Percentiles rank a stretch among this genome's conserved stretches.
phyloP scores from a whole-genome alignment of 1,140 invertebrate genomes.

The Chelonus insularis region DNA sequence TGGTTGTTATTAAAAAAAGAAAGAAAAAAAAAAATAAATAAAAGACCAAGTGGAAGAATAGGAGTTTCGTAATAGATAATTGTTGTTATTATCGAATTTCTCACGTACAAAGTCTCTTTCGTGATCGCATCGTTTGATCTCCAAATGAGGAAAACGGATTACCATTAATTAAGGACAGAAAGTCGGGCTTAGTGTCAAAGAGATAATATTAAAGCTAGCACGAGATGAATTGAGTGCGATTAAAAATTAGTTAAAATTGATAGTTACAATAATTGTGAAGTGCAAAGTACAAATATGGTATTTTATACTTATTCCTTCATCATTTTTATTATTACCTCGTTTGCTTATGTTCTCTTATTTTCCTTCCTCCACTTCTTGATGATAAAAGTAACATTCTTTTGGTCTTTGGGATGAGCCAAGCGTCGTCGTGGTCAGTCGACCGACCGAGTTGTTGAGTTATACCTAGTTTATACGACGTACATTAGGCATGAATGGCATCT shows the following conservation, averaged over 20 bases:
- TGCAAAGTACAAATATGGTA: neutral
- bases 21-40: neutral
- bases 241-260: neutral
- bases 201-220: neutral
- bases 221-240: slow-evolving; percentile 5
- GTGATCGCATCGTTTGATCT: slow-evolving; percentile 7
- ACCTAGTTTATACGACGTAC: slow-evolving; percentile 61
- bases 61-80: neutral
- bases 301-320: neutral
- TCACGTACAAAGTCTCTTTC: neutral
- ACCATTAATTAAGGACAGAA: slow-evolving; percentile 16
- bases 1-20: too few species aligned
- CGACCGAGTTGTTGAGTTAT: slow-evolving; percentile 56
- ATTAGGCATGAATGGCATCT: slow-evolving; percentile 62
- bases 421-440: slow-evolving; percentile 1
- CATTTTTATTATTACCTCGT: neutral
- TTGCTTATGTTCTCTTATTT: neutral
- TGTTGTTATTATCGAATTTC: slow-evolving; percentile 6
- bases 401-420: neutral
- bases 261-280: neutral
- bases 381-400: neutral
- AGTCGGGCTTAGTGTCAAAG: slow-evolving; percentile 1
- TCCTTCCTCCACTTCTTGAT: too few species aligned
- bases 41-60: neutral
- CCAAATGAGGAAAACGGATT: slow-evolving; percentile 13